Evolutionary conservation across 2,888 invertebrate species (phyloP), one percentile per base, ranked within the genome.

Genomic region (Epistrophella euchroma): DNA sequence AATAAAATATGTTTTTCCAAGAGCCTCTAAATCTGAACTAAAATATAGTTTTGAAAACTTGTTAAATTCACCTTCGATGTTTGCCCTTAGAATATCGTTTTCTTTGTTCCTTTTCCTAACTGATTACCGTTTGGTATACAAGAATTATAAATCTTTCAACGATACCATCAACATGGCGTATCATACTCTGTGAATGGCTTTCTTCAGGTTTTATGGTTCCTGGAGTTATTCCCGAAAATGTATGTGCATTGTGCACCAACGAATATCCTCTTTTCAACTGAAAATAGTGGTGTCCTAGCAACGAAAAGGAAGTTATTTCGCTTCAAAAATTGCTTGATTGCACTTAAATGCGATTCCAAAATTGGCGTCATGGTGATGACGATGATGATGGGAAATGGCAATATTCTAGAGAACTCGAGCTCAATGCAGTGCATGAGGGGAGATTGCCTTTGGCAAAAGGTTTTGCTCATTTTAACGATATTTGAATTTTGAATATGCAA

Each of bases 311-410:
- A 50, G 47, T 68, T 73, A 62, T 68, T 73, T 78, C 73, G 66
- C 60, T 62, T 37, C 56, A 66, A 19, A 79, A 86, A 77, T 70
- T 86, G 79, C 77, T 86, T 88, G 88, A 88, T 88, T 88, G 81
- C 88, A 79, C 83, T 86, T 86, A 76, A 88, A 86, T 86, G 40
- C 73, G 76, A 86, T 83, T 83, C 78, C 77, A 86, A 88, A 66
- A 88, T 79, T 85, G 71, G 80, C 78, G 79, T 50, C 56, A 35
- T 43, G 58, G 32, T 25, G 43, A 71, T 22, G 52, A 15, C 13
- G 43, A 47, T 32, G 22, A 50, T 25, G 19, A n/a, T 28, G 52
- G 50, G 13, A 7, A 32, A 55, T 19, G n/a, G 32, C 56, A 13
- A 58, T 37, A 19, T 19, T 6, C 2, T 22, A 15, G 13, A 52